Conservation (phyloP, 2,888 invertebrate species). For the Apocheima hispidaria region DNA sequence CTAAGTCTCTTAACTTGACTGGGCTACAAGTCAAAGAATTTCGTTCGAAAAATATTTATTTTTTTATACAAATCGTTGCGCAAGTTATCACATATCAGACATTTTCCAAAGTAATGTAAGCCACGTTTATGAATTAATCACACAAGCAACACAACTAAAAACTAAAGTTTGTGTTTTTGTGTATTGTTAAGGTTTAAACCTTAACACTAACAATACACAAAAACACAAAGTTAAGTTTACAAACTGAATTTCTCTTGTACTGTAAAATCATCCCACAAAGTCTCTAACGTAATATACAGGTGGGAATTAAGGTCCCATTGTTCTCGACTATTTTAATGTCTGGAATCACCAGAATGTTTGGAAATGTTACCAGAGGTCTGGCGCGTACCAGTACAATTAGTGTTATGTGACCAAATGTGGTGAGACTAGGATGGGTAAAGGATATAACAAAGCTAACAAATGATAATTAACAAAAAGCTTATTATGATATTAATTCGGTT, state of each 20-base stretch:
- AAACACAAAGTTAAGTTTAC: not conserved
- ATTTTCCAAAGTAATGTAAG: too few species aligned
- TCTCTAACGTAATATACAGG: constrained; percentile 3
- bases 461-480: not conserved
- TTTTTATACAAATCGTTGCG: too few species aligned
- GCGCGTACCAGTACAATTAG: constrained; percentile 5
- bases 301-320: not conserved
- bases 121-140: too few species aligned
- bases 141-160: too few species aligned
- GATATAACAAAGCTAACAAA: not conserved
- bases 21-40: too few species aligned
- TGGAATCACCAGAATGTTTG: constrained; percentile 2
- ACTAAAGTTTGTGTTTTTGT: too few species aligned
- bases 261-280: constrained; percentile 1
- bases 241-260: not conserved
- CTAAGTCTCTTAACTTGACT: too few species aligned
- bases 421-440: not conserved
- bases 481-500: not conserved
- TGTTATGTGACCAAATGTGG: not conserved
- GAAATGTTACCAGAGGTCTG: constrained; percentile 2
- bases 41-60: too few species aligned
- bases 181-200: too few species aligned
- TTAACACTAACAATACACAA: too few species aligned
- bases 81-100: too few species aligned
- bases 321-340: not conserved